phyloP scores from a whole-genome alignment of 2,797 vertebrate species.

The Betta splendens region DNA sequence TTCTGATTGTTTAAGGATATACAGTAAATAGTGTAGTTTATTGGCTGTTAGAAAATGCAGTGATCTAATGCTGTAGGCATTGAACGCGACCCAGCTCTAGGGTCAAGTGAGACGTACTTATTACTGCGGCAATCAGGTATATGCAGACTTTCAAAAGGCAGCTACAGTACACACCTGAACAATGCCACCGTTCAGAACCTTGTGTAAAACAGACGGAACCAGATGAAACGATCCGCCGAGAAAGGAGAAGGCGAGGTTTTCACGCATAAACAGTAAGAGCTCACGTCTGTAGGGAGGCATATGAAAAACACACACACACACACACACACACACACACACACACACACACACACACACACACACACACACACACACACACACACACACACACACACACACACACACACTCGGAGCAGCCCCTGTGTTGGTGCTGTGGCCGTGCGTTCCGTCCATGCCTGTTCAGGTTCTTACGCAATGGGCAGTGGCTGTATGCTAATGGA shows the following conservation, averaged over 20 bases:
- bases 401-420: constrained; percentile 14
- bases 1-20: constrained; percentile 2
- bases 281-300: not conserved
- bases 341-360: constrained; percentile 24
- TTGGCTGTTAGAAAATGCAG: not conserved
- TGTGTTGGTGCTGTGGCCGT: constrained; percentile 27
- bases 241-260: not conserved
- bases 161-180: not conserved
- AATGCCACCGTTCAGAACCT: not conserved
- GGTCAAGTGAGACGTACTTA: not conserved
- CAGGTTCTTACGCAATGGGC: constrained; percentile 45
- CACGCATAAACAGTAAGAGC: too few relatives aligned
- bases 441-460: constrained; percentile 38
- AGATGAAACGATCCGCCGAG: not conserved
- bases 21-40: not conserved
- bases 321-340: constrained; percentile 23
- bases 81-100: not conserved
- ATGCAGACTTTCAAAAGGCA: not conserved
- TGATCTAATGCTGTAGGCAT: not conserved
- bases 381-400: constrained; percentile 14
- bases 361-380: constrained; percentile 16
- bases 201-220: not conserved
- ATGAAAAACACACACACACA: constrained; percentile 4
- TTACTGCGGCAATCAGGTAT: not conserved
- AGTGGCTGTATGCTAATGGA: constrained; percentile 48